Base-by-base conservation (phyloP, 2,113 vertebrate species). In the Holacanthus passer region DNA sequence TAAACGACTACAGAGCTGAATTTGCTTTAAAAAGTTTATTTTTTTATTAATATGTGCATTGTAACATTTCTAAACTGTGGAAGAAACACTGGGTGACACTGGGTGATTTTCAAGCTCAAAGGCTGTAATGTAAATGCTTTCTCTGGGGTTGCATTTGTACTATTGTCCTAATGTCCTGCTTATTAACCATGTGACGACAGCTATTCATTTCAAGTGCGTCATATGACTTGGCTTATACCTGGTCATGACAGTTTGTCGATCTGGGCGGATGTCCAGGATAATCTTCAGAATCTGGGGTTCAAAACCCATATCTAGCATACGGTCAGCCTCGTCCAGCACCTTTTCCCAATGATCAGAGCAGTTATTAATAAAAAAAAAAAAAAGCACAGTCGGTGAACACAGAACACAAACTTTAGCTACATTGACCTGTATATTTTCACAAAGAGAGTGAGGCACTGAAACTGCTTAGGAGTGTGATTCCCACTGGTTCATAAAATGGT, bases 271-370 rank as follows among this genome's bases (percentile, higher is more conserved):
- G 60, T 99, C 98, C 89, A 99, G 90, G n/a, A 99, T 93, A 83
- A 99, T 99, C 94, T 99, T 99, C 96, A 96, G 96, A 80, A 99
- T 99, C 90, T 99, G 98, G 45, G 98, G 98, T 91, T 99, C 98
- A 90, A 99, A 99, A 52, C 98, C 98, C 98, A 99, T 99, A 79
- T 99, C 98, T 50, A 99, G 66, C 98, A 99, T 99, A 27, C 96
- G 96, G 83, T 99, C 98, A 24, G 98, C 98, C 90, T 99, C 98
- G 84, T 99, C 98, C 84, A 99, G 94, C 64, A 99, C 98, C 98
- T 99, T 81, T 48, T 6, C 7, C 7, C 58, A 53, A n/a, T 27
- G 37, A 80, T 31, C 7, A 79, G 16, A 74, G 31, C 7, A 20
- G 13, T 58, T 80, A 11, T 22, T 60, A 45, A 16, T 59, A 17